phyloP scores from a whole-genome alignment of 2,888 invertebrate species.

The Nineta flava region DNA sequence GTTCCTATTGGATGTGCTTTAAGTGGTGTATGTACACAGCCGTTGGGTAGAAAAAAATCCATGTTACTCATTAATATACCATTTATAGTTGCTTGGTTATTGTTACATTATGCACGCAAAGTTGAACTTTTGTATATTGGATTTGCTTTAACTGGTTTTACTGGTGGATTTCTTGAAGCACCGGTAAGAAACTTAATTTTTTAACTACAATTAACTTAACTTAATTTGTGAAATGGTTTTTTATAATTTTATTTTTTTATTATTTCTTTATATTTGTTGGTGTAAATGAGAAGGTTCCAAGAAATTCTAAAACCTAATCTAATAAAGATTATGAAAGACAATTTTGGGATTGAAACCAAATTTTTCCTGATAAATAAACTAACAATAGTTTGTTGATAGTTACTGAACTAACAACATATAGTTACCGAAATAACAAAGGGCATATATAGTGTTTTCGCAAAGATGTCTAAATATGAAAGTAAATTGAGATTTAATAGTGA shows the following conservation, averaged over 20 bases:
- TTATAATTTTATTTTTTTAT: background rate
- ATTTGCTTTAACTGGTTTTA: slow-evolving; percentile 52
- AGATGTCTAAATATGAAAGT: too few species aligned
- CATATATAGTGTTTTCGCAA: too few species aligned
- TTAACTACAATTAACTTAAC: too few species aligned
- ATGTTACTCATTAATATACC: slow-evolving; percentile 66
- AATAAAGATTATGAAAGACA: too few species aligned
- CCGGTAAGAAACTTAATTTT: slow-evolving; percentile 36
- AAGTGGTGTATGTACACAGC: slow-evolving; percentile 55
- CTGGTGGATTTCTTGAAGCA: slow-evolving; percentile 65
- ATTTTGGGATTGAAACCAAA: too few species aligned
- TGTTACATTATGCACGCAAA: slow-evolving; percentile 48
- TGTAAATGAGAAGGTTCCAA: too few species aligned
- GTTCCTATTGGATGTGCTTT: slow-evolving; percentile 65
- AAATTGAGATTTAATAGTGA: too few species aligned
- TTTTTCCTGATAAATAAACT: too few species aligned
- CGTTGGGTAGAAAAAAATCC: slow-evolving; percentile 51
- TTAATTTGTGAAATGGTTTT: background rate
- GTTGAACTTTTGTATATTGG: slow-evolving; percentile 52
- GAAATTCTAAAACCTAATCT: too few species aligned
- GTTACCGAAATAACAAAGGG: too few species aligned
- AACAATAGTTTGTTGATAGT: too few species aligned
- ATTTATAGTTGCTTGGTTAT: slow-evolving; percentile 56
- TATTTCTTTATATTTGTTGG: background rate
- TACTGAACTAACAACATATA: too few species aligned